Percentiles rank a stretch among this genome's conserved stretches.
phyloP scores from a whole-genome alignment of 2,113 vertebrate species.

The Xenopus tropicalis region DNA sequence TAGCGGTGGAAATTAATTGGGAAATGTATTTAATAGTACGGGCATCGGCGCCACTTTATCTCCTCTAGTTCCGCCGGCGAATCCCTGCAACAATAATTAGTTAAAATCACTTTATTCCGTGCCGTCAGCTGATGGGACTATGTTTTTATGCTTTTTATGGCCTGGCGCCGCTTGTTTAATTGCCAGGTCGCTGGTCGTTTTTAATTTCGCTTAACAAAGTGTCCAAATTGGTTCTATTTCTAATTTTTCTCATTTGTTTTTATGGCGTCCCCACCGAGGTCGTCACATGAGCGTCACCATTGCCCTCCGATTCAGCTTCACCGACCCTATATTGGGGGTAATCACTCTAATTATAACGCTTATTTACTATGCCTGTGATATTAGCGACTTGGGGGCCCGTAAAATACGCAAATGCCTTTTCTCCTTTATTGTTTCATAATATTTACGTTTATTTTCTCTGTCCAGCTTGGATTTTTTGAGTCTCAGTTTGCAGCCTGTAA shows the following conservation, averaged over 20 bases:
- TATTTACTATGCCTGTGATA: too few relatives aligned
- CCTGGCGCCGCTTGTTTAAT: conserved; percentile 58
- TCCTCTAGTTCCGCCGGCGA: conserved; percentile 26
- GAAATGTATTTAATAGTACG: conserved; percentile 69
- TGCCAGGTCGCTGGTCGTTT: conserved; percentile 50
- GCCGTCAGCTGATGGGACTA: conserved; percentile 47
- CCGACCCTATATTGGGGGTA: background rate
- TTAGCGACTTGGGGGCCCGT: too few relatives aligned
- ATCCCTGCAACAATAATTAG: conserved; percentile 53
- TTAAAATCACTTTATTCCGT: conserved; percentile 23
- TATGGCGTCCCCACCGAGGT: background rate
- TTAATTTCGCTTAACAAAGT: conserved; percentile 57
- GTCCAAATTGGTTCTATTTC: conserved; percentile 12
- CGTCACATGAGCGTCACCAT: background rate
- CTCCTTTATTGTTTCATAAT: too few relatives aligned
- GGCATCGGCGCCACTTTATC: conserved; percentile 52
- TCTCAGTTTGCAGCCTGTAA: too few relatives aligned
- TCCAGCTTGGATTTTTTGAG: too few relatives aligned
- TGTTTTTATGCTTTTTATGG: conserved; percentile 52
- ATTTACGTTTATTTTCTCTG: too few relatives aligned
- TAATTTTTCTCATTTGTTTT: conserved; percentile 1
- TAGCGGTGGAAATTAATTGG: conserved; percentile 74
- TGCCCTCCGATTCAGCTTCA: background rate
- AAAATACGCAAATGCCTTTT: too few relatives aligned
- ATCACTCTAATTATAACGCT: background rate